Percentiles rank a stretch among this genome's conserved stretches.
Conservation (phyloP, 2,113 vertebrate genomes). For the Microcebus lehilahytsara region DNA sequence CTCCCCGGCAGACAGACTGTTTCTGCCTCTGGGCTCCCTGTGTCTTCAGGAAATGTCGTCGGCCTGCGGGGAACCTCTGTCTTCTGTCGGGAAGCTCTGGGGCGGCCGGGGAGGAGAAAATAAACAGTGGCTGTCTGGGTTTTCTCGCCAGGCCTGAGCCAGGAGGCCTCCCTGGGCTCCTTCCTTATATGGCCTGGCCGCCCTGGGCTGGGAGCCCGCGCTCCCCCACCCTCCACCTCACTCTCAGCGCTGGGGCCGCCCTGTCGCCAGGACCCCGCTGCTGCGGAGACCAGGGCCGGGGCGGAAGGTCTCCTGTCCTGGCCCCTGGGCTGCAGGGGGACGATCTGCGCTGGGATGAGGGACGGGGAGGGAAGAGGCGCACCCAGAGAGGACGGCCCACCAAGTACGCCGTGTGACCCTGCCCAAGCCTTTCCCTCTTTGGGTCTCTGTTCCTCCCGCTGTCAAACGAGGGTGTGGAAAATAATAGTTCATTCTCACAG, state of each 20-base stretch:
- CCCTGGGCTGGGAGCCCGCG: constrained; percentile 36
- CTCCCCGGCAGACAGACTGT: background rate
- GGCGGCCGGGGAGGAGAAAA: constrained; percentile 61
- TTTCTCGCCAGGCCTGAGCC: constrained; percentile 61
- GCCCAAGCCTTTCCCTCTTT: background rate
- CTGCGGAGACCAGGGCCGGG: background rate
- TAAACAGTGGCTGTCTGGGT: constrained; percentile 77
- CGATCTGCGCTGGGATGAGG: background rate
- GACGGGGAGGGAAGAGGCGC: background rate
- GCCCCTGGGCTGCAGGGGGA: background rate
- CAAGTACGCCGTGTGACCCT: background rate
- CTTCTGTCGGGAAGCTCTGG: constrained; percentile 38
- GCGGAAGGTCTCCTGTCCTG: background rate
- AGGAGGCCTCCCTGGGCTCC: constrained; percentile 58
- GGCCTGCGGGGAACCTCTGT: constrained; percentile 1
- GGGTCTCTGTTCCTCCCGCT: background rate
- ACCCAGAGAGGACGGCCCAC: background rate
- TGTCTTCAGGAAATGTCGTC: background rate
- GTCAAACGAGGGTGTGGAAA: background rate
- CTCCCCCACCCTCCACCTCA: background rate
- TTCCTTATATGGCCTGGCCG: constrained; percentile 76
- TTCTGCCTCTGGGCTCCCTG: background rate
- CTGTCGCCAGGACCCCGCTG: background rate
- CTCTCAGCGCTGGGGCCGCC: background rate
- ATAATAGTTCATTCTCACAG: background rate